Evolutionary conservation across 2,797 vertebrate genomes (phyloP).

Genomic region (Sebastes hubbsi): DNA sequence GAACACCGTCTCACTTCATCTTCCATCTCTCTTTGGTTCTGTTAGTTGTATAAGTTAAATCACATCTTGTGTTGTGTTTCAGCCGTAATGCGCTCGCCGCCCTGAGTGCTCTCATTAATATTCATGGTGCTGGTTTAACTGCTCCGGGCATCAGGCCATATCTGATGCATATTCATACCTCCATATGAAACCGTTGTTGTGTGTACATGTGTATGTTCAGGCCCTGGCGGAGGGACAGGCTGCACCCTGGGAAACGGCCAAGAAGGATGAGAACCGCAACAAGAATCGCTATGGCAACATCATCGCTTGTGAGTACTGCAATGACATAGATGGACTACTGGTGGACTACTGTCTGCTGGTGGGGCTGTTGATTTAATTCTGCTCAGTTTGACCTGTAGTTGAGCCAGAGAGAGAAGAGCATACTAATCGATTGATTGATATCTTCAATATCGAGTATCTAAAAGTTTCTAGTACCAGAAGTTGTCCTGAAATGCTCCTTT

Average conservation of each 20-base stretch:
- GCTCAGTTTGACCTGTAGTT: not conserved
- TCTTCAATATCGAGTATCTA: no score
- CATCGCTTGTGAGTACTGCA: slow-evolving; percentile 94
- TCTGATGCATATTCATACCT: slow-evolving; percentile 43
- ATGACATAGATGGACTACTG: not conserved
- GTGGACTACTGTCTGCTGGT: not conserved
- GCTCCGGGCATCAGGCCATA: slow-evolving; percentile 49
- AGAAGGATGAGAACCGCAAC: slow-evolving; percentile 97
- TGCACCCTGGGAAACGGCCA: slow-evolving; percentile 96
- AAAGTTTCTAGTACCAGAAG: no score
- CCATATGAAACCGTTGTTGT: slow-evolving; percentile 15
- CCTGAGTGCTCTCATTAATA: slow-evolving; percentile 33
- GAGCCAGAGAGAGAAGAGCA: no score
- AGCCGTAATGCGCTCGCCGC: not conserved
- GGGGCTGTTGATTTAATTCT: not conserved
- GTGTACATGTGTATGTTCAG: slow-evolving; percentile 75
- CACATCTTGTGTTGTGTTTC: not conserved
- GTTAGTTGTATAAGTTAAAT: not conserved
- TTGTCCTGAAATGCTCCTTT: no score
- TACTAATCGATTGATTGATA: no score
- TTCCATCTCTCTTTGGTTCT: not conserved
- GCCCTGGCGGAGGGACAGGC: slow-evolving; percentile 95
- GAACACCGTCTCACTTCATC: not conserved
- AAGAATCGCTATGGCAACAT: slow-evolving; percentile 99
- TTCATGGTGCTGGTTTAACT: slow-evolving; percentile 42